Evolutionary conservation across 2,113 vertebrate species (phyloP), one percentile per base, ranked within the genome.

Genomic region (Urocynchramus pylzowi): DNA sequence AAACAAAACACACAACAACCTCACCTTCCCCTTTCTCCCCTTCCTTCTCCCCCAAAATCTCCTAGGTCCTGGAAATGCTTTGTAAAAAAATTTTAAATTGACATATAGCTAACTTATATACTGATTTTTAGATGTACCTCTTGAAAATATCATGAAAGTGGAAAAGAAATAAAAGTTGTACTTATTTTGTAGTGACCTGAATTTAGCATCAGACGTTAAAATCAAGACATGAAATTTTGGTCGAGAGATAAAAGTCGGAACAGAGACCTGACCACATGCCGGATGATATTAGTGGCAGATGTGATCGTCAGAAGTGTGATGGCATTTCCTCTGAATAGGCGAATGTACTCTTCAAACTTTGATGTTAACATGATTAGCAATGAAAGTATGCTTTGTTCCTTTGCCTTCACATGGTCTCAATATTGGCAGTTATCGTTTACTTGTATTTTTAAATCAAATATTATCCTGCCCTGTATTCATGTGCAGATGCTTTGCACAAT

Each of bases 361-460:
- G 98, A 99, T 98, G 98, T 98, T 98, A 98, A 98, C 98, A 97
- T 97, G 98, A 99, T 98, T 98, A 98, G 98, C 97, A 88, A 97
- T 97, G 98, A 97, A 99, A 99, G 97, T 98, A 98, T 98, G 98
- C 98, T 99, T 98, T 99, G 98, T 98, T 98, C 98, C 92, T 97
- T 74, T 94, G 97, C 98, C 98, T 96, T 98, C 98, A 99, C 98
- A 97, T 98, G 98, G 97, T 98, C 98, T 98, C 98, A 98, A 98
- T 98, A 98, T 97, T 95, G 92, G 97, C 95, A 96, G 98, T 98
- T 98, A 98, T 98, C 96, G 28, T 91, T 95, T 96, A 96, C 97
- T 98, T 96, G 96, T 96, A 97, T 95, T 97, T 97, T 95, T 96
- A 53, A 97, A 97, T 97, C 96, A 97, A 97, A 95, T 96, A 87